A percentile compares a stretch with the other conserved stretches of the same genome.
Conservation (phyloP, 1,140 invertebrate species). For the Papilio aristodemus region DNA sequence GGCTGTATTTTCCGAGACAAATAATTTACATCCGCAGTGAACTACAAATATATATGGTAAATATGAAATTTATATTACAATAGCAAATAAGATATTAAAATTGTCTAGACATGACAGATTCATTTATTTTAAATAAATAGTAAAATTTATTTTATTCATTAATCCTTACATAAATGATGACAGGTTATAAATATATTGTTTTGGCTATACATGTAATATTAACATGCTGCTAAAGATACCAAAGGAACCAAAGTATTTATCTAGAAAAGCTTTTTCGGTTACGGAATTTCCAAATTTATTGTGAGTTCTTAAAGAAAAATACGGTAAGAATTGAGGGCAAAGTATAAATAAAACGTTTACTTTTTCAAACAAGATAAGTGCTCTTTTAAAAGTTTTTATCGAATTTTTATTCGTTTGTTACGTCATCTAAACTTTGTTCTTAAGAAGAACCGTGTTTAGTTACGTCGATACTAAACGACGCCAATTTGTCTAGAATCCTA, state of each 20-base stretch:
- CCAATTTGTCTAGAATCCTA: conserved; percentile 3
- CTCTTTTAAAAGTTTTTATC: conserved; percentile 12
- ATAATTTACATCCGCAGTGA: too few relatives aligned
- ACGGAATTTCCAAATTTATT: neutral
- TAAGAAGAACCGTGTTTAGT: neutral
- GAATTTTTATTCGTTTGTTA: neutral
- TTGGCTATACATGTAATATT: too few relatives aligned
- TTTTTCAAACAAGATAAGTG: conserved; percentile 22
- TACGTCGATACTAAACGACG: neutral
- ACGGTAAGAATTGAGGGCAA: conserved; percentile 18
- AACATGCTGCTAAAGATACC: too few relatives aligned
- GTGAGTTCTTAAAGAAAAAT: neutral
- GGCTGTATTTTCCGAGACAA: too few relatives aligned
- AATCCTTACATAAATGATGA: too few relatives aligned
- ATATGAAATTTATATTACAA: too few relatives aligned
- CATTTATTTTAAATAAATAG: too few relatives aligned
- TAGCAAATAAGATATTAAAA: too few relatives aligned
- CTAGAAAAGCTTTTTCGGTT: neutral
- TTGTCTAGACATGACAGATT: too few relatives aligned
- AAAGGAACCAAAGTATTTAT: neutral
- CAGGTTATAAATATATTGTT: too few relatives aligned
- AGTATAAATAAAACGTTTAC: conserved; percentile 21
- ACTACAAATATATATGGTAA: too few relatives aligned
- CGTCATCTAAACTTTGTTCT: neutral
- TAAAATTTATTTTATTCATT: too few relatives aligned